A percentile compares a stretch with the other conserved stretches of the same genome.
Conservation (phyloP, 2,797 vertebrate species). For the Hippocampus kuda region DNA sequence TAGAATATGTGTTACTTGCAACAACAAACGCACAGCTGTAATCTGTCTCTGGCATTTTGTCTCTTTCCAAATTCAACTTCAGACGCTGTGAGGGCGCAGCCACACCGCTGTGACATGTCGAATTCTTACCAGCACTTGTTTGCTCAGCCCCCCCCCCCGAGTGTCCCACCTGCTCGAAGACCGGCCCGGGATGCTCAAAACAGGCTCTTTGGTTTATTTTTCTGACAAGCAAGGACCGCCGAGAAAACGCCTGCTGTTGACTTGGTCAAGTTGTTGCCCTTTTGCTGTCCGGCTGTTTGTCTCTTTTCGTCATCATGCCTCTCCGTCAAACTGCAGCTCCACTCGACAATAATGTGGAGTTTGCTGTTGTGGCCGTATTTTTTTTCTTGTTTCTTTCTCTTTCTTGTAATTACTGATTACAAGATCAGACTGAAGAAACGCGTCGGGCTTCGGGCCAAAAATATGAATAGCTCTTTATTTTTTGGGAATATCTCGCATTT, state of each 20-base stretch:
- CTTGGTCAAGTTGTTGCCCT: slow-evolving; percentile 33
- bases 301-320: neutral
- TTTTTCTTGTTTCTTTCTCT: too few relatives aligned
- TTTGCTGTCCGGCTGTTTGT: neutral
- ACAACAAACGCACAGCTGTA: slow-evolving; percentile 38
- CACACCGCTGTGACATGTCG: slow-evolving; percentile 30
- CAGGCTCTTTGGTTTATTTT: slow-evolving; percentile 16
- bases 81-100: slow-evolving; percentile 20
- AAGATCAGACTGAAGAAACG: too few relatives aligned
- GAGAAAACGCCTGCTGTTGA: slow-evolving; percentile 39
- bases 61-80: slow-evolving; percentile 50
- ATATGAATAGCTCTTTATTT: too few relatives aligned
- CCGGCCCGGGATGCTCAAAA: slow-evolving; percentile 29
- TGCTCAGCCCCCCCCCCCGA: slow-evolving; percentile 41
- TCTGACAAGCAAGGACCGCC: slow-evolving; percentile 5
- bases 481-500: neutral
- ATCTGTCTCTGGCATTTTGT: neutral
- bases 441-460: too few relatives aligned
- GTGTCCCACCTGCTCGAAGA: slow-evolving; percentile 34
- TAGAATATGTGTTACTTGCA: slow-evolving; percentile 4
- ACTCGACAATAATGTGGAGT: neutral
- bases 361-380: too few relatives aligned
- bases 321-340: neutral
- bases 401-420: too few relatives aligned
- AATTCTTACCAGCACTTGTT: slow-evolving; percentile 35